Evolutionary conservation across 23 tunicate species (phyloP).

Genomic region (Trididemnum nubilum): DNA sequence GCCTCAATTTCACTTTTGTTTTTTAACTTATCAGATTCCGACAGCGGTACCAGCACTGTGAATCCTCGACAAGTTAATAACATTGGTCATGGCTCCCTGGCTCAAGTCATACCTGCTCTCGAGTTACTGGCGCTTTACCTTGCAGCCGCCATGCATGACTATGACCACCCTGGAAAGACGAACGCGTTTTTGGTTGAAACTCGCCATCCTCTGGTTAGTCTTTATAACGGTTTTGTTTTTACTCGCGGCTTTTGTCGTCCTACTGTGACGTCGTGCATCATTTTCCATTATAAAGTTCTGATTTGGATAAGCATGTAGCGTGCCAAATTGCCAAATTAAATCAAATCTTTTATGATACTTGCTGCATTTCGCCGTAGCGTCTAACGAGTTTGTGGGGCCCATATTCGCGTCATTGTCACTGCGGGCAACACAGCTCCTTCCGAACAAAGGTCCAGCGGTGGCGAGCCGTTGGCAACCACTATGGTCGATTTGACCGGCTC

Average conservation of each 20-base stretch:
- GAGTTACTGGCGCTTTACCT: conserved; percentile 91
- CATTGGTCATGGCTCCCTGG: conserved; percentile 73
- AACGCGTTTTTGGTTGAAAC: conserved; percentile 96
- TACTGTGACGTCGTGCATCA: no score
- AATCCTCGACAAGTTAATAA: conserved; percentile 78
- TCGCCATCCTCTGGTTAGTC: conserved; percentile 86
- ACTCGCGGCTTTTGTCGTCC: no score
- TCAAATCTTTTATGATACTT: not conserved
- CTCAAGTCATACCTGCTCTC: conserved; percentile 87
- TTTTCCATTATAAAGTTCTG: no score
- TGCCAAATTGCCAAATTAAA: no score
- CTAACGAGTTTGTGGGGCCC: not conserved
- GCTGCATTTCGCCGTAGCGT: not conserved
- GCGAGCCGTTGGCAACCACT: not conserved
- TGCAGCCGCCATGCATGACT: conserved; percentile 99
- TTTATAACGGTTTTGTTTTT: not conserved
- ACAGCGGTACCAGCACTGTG: conserved; percentile 64
- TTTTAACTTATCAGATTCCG: conserved; percentile 62
- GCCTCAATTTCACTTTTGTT: no score
- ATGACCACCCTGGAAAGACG: conserved; percentile 97
- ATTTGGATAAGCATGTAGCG: no score
- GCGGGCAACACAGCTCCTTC: no score
- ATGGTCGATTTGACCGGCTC: not conserved
- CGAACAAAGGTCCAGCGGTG: not conserved
- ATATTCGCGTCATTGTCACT: not conserved